Percentiles rank a stretch among this genome's conserved stretches.
phyloP scores from a whole-genome alignment of 2,888 invertebrate genomes.

The Ormyrus nitidulus region DNA sequence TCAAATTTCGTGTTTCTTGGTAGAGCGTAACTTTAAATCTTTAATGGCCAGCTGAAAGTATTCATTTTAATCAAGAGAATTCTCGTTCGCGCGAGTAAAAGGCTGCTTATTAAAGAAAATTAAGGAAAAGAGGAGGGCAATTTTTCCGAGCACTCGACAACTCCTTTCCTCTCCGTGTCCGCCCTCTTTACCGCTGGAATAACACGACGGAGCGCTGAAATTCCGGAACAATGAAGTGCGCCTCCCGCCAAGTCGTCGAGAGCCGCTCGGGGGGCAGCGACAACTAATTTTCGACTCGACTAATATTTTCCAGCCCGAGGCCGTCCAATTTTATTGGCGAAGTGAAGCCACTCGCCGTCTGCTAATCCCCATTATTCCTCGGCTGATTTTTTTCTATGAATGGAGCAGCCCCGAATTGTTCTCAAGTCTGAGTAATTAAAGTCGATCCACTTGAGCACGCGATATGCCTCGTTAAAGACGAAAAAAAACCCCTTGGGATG shows the following conservation, averaged over 20 bases:
- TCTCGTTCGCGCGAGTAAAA: too few relatives aligned
- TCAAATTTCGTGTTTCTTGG: too few relatives aligned
- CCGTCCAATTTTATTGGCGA: background rate
- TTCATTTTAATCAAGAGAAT: too few relatives aligned
- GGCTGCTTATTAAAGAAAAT: background rate
- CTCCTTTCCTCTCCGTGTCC: background rate
- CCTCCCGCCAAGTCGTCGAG: slow-evolving; percentile 15
- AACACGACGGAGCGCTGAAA: background rate
- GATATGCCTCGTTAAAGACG: too few relatives aligned
- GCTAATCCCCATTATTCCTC: too few relatives aligned
- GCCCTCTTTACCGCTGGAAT: background rate
- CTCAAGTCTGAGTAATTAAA: too few relatives aligned
- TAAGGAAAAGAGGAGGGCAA: slow-evolving; percentile 20
- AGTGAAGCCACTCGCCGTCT: too few relatives aligned
- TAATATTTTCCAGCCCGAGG: background rate
- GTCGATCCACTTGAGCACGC: too few relatives aligned
- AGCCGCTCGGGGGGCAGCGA: slow-evolving; percentile 32
- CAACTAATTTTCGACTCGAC: slow-evolving; percentile 49
- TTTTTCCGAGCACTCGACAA: slow-evolving; percentile 13
- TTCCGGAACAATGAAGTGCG: slow-evolving; percentile 18
- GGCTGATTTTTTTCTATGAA: too few relatives aligned
- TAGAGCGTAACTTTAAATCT: too few relatives aligned
- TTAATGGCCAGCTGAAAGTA: too few relatives aligned
- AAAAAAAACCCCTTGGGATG: too few relatives aligned
- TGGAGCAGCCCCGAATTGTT: background rate